Base-by-base conservation (phyloP, 30 jellyfish, hydroid and myxozoan genomes). In the Chrysaora quinquecirrha region DNA sequence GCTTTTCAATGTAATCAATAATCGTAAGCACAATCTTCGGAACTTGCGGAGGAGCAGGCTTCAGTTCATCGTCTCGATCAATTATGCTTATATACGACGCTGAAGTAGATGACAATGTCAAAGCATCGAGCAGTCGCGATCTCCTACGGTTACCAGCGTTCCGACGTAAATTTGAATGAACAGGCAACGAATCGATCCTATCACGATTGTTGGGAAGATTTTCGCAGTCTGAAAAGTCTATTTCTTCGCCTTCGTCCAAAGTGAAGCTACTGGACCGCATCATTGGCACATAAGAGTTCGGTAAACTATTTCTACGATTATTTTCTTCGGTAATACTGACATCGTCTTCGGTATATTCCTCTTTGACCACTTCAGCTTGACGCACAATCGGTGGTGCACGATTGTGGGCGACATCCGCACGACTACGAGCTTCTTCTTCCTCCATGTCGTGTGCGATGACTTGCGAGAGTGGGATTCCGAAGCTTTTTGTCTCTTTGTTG, bases 61-160 rank as follows among this genome's bases (percentile, higher is more conserved):
- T 68, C 88, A 94, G 76, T 71, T 94, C 99, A 25, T 34, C 78
- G 22, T 87, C 97, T 12, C 96, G 69, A 73, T 94, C 99, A 6
- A 94, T 48, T 11, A 94, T 87, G 56, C 99, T 89, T 54, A 94
- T 22, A 25, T 97, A 94, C 34, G 99, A 94, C 10, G 99, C 99
- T 1, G 99, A 85, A 4, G 99, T 82, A 0, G 99, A 94, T 35
- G 99, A 87, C 34, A 94, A 76, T 0, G 97, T 88, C 56, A 94
- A 58, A 16, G 99, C 99, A 60, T 94, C 99, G 34, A 94, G 65
- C 20, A 94, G 68, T 12, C 99, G 83, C 2, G 99, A 94, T 35
- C 90, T 28, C 30, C 99, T 88, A 33, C 73, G 80, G 34, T 61
- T 80, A 30, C 84, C 60, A 58, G 85, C 23, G 38, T 84, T 23